Conservation (phyloP, 2,113 vertebrate genomes). For the Theristicus caerulescens region DNA sequence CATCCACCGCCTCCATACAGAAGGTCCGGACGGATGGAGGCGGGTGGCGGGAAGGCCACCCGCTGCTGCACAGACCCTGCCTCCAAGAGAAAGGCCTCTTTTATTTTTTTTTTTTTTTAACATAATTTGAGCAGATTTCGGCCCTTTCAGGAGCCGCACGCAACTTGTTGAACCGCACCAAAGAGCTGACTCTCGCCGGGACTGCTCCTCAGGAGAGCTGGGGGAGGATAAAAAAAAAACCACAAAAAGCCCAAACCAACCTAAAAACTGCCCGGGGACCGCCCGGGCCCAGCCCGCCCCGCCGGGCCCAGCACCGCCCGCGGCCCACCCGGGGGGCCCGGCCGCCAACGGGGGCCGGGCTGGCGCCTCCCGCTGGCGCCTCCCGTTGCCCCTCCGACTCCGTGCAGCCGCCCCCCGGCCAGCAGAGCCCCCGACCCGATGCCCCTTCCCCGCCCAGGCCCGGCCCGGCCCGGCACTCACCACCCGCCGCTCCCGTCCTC, state of each 20-base stretch:
- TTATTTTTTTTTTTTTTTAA: background rate
- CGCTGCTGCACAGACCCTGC: background rate
- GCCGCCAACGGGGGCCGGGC: background rate
- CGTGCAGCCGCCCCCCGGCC: fast-evolving
- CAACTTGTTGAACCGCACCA: background rate
- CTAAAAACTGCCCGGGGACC: background rate
- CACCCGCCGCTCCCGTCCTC: background rate
- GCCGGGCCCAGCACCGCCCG: background rate
- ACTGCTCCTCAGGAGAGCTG: no score
- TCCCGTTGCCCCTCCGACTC: fast-evolving
- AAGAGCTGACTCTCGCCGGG: background rate
- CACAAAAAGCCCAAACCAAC: background rate
- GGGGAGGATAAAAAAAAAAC: fast-evolving
- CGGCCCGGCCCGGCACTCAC: background rate
- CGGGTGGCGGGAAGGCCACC: background rate
- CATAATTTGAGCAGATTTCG: fast-evolving
- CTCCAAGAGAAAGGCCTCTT: background rate
- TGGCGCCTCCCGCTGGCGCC: background rate
- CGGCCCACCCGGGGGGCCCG: background rate
- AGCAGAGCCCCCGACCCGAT: fast-evolving
- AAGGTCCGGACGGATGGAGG: background rate
- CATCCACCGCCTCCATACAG: fast-evolving
- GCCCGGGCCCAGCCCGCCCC: background rate
- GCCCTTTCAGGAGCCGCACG: background rate
- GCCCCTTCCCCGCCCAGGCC: background rate